Evolutionary conservation across 2,888 invertebrate genomes (phyloP), one percentile per base, ranked within the genome.

Genomic region (Lasioglossum villosulum): DNA sequence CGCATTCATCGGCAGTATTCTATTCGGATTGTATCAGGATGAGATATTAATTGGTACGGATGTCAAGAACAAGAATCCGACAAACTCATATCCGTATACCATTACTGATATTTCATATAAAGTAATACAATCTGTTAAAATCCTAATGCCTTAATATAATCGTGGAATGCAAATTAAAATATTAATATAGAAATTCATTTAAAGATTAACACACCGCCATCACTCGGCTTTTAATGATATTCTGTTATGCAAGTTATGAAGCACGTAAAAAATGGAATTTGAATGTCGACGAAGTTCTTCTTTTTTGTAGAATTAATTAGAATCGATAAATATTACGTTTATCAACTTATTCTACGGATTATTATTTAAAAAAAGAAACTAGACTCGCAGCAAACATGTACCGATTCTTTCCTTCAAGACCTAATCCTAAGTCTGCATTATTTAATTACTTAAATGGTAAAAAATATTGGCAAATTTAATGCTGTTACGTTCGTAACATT

Each of bases 381-480:
- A 83, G 73, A 90, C 37, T 81, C 73, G 52, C 63, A 56, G 63
- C 74, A 82, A 90, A 81, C 79, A 76, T 66, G 63, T 72, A 71
- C 75, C 73, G 78, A 82, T 72, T 83, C 72, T 81, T 80, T 76
- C 45, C 37, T 39, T 77, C 77, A 66, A 79, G 71, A 89, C 30
- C 85, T 90, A 90, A 80, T 84, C 78, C 90, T 88, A 91, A 52
- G 59, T 72, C 78, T 83, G 73, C 74, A 63, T 88, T 86, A 91
- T 88, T 63, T 71, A 59, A 86, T 88, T 75, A 59, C 81, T 90
- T 90, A 90, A 90, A 4, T 70, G 75, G 85, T 89, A 91, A 91
- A 90, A 90, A 90, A 91, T 86, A 78, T 91, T 90, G 90, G 90
- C 90, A 90, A 89, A 90, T 90, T 87, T 56, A 82, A 91, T 90